Evolutionary conservation across 2,113 vertebrate species (phyloP), one percentile per base, ranked within the genome.

Genomic region (human): DNA sequence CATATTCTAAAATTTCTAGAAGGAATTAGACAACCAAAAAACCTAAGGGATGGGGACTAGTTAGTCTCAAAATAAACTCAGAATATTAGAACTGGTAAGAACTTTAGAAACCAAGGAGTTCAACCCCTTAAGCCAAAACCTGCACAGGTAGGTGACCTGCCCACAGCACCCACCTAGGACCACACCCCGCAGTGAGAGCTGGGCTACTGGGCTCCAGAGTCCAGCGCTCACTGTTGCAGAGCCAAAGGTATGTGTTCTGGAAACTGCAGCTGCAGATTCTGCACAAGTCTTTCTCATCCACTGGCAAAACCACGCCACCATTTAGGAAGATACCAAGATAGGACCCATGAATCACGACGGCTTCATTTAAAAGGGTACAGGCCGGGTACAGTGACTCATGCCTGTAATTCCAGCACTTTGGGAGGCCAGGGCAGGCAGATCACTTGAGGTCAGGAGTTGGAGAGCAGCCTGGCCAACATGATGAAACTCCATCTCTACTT

Each of bases 121-220:
- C 12, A 32, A 50, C 55, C 23, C 43, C 38, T 43, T 40, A n/a
- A 5, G 48, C 61, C 20, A n/a, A 23, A 43, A 52, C 79, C 45
- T 1, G 7, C 30, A 45, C 45, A 3, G 30, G 43, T 10, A 20
- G 0, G 2, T 0, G 45, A 11, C 25, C 1, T 20, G 35, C 8
- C 8, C 4, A 3, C 22, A 8, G 57, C 68, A 30, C 45, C 5
- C 25, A 5, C 22, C 35, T 0, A 35, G 14, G 7, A 55, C 68
- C 30, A 1, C 66, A 35, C 17, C 0, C 1, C 50, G 0, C 48
- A 16, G 68, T 1, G 30, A 11, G 0, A 8, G 7, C n/a, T 2
- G 1, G 3, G 3, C 14, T n/a, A 45, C 79, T 8, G n/a, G 38
- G 50, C 30, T 45, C 57, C 57, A 1, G 45, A 18, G 59, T 3